These are phyloP conservation scores for Sebastes hopkinsi DNA, from an alignment of 2,797 vertebrate species.

Conservation along the genomic window DNA sequence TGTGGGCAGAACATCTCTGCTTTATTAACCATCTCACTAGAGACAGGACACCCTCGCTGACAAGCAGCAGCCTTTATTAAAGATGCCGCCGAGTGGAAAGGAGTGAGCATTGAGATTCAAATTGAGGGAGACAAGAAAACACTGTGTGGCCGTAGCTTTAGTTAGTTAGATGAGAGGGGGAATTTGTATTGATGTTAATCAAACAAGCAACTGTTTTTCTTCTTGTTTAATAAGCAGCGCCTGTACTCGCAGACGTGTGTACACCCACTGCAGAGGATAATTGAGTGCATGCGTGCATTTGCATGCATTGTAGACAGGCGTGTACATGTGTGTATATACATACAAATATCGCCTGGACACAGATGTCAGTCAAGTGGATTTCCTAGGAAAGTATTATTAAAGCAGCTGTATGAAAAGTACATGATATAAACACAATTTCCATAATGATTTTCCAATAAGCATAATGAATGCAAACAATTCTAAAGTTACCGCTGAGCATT, in stretches of 20 bases:
- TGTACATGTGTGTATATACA: neutral
- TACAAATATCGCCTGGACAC: neutral
- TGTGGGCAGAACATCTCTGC: slow-evolving; percentile 78
- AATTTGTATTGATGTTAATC: slow-evolving; percentile 77
- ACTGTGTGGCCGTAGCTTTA: slow-evolving; percentile 63
- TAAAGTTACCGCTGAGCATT: neutral
- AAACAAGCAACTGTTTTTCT: slow-evolving; percentile 72
- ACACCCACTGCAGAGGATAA: slow-evolving; percentile 10
- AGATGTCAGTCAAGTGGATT: slow-evolving; percentile 22
- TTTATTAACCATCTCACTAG: slow-evolving; percentile 82
- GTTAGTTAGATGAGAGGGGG: slow-evolving; percentile 71
- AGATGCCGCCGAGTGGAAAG: slow-evolving; percentile 75
- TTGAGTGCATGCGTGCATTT: slow-evolving; percentile 11
- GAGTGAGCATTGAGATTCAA: slow-evolving; percentile 77
- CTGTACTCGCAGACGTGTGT: slow-evolving; percentile 29
- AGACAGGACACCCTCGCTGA: slow-evolving; percentile 76
- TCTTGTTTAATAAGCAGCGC: slow-evolving; percentile 66
- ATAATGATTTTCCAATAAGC: neutral
- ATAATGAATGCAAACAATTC: neutral
- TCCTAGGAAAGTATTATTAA: neutral
- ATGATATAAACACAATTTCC: neutral
- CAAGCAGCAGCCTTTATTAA: slow-evolving; percentile 81
- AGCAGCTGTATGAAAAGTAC: neutral
- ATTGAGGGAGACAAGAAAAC: slow-evolving; percentile 74
- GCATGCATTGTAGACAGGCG: slow-evolving; percentile 14